These are phyloP conservation scores for Brachylomia viminalis DNA, from an alignment of 2,888 invertebrate species.

Conservation along the genomic window DNA sequence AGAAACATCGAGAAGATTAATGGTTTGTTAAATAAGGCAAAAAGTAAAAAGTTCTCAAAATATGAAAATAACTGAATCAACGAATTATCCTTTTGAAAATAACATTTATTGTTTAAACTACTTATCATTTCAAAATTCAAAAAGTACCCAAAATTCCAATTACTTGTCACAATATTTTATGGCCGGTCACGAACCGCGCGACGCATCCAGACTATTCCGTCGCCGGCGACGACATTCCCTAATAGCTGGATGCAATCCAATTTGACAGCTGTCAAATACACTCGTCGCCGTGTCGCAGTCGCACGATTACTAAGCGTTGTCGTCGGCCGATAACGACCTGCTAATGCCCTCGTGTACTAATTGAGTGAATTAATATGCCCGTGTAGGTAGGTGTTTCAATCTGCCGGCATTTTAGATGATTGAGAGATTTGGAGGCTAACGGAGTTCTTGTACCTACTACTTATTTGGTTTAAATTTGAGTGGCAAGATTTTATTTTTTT, in stretches of 20 bases:
- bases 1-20: background rate
- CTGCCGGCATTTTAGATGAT: conserved; percentile 46
- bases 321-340: conserved; percentile 83
- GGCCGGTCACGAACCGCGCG: conserved; percentile 20
- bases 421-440: conserved; percentile 13
- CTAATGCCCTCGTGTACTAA: conserved; percentile 78
- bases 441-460: background rate
- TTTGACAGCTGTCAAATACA: conserved; percentile 90
- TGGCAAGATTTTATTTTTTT: background rate
- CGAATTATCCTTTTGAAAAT: background rate
- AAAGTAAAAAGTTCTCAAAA: background rate
- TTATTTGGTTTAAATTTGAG: background rate
- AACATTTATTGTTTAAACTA: background rate
- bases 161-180: conserved; percentile 1
- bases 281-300: conserved; percentile 84
- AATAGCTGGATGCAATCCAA: conserved; percentile 89
- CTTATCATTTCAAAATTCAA: background rate
- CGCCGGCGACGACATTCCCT: conserved; percentile 81
- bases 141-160: background rate
- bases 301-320: conserved; percentile 82
- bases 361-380: conserved; percentile 78
- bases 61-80: background rate
- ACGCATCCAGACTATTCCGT: conserved; percentile 73
- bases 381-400: conserved; percentile 74
- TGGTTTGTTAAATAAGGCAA: background rate